Conservation (phyloP, 2,113 vertebrate species). For the Cygnus atratus region DNA sequence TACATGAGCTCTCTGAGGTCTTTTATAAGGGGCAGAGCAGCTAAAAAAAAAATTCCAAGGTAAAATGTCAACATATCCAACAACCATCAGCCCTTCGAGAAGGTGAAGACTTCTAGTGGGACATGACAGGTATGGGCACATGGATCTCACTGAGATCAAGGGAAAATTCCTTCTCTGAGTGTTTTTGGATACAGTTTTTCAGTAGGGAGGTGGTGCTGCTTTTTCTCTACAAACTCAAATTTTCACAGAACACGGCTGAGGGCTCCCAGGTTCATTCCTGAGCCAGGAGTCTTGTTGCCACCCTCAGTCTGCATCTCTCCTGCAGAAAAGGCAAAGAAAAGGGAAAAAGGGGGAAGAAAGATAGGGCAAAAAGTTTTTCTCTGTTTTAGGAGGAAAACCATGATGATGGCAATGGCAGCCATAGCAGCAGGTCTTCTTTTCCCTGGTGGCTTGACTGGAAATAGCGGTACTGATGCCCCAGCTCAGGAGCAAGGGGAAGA, state of each 20-base stretch:
- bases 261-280: neutral
- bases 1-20: neutral
- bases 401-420: too few relatives aligned
- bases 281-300: neutral
- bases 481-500: neutral
- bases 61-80: neutral
- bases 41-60: neutral
- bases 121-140: rapidly evolving
- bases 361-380: neutral
- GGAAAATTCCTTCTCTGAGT: neutral
- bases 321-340: neutral
- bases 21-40: neutral
- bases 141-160: neutral
- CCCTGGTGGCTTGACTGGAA: neutral
- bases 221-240: neutral
- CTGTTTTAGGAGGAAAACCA: neutral
- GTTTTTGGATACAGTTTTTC: neutral
- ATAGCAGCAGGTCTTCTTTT: neutral
- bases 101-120: neutral
- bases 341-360: neutral
- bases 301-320: neutral
- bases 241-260: neutral
- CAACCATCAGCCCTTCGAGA: neutral
- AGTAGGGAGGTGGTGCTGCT: neutral
- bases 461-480: neutral